phyloP scores from a whole-genome alignment of 2,888 invertebrate genomes.

The Barypeithes pellucidus region DNA sequence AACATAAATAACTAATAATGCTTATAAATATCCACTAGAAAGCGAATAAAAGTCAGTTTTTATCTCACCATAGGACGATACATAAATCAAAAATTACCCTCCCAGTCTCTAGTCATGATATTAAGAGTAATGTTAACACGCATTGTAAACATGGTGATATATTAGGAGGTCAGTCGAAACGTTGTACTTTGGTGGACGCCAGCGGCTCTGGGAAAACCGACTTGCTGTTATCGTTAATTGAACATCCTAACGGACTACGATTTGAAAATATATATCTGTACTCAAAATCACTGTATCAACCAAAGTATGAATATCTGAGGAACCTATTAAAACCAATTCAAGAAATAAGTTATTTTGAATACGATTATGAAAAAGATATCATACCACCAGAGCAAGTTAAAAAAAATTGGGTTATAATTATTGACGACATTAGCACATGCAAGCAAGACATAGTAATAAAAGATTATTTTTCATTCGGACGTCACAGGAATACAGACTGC shows the following conservation, averaged over 20 bases:
- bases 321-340: conserved; percentile 46
- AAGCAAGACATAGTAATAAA: too few species aligned
- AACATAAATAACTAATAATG: neutral
- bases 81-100: neutral
- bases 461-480: too few species aligned
- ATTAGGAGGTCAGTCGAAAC: neutral
- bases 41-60: neutral
- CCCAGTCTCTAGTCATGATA: neutral
- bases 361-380: conserved; percentile 18
- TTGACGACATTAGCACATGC: too few species aligned
- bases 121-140: neutral
- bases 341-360: too few species aligned
- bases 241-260: conserved; percentile 29
- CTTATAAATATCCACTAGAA: neutral
- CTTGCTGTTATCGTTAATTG: conserved; percentile 15
- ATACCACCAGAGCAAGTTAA: neutral
- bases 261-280: conserved; percentile 54
- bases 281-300: conserved; percentile 53
- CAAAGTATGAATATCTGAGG: too few species aligned
- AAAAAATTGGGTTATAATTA: neutral
- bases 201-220: conserved; percentile 39
- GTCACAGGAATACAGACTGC: too few species aligned
- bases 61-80: neutral
- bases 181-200: conserved; percentile 9
- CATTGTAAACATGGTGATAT: conserved; percentile 19